Conservation (phyloP, 2,797 vertebrate species). For the Poecilia picta region DNA sequence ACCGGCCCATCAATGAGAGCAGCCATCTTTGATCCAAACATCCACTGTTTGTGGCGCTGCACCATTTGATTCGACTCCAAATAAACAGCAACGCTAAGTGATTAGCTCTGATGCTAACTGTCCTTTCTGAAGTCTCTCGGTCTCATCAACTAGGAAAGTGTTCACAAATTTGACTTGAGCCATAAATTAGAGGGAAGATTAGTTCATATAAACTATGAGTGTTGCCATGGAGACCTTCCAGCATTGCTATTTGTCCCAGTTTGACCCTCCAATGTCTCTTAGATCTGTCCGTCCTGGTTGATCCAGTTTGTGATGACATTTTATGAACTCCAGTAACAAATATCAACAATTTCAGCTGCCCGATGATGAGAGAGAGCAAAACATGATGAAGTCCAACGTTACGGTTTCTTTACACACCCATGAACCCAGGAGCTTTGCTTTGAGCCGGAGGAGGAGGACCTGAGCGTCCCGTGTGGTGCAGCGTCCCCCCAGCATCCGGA, state of each 20-base stretch:
- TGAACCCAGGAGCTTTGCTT: constrained; percentile 3
- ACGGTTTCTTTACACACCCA: not conserved
- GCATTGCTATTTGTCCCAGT: too few relatives aligned
- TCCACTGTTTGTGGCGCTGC: too few relatives aligned
- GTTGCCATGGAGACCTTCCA: too few relatives aligned
- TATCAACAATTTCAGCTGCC: not conserved
- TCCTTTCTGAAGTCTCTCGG: not conserved
- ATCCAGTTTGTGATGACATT: not conserved
- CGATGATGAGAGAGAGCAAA: not conserved
- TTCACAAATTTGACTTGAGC: not conserved
- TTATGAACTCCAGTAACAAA: not conserved
- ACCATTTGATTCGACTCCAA: too few relatives aligned
- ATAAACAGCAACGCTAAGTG: too few relatives aligned
- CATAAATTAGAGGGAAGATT: too few relatives aligned
- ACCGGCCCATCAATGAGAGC: too few relatives aligned
- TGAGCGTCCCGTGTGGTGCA: not conserved
- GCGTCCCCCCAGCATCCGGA: not conserved
- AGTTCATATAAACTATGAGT: too few relatives aligned
- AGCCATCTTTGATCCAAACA: too few relatives aligned
- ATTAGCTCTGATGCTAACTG: too few relatives aligned
- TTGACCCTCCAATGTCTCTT: too few relatives aligned
- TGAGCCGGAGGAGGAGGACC: not conserved
- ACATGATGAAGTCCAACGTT: not conserved
- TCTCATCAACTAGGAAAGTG: not conserved
- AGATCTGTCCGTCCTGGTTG: too few relatives aligned